These are phyloP conservation scores for Porites evermanni DNA, from an alignment of 92 coral and sea anemone genomes.

Conservation along the genomic window DNA sequence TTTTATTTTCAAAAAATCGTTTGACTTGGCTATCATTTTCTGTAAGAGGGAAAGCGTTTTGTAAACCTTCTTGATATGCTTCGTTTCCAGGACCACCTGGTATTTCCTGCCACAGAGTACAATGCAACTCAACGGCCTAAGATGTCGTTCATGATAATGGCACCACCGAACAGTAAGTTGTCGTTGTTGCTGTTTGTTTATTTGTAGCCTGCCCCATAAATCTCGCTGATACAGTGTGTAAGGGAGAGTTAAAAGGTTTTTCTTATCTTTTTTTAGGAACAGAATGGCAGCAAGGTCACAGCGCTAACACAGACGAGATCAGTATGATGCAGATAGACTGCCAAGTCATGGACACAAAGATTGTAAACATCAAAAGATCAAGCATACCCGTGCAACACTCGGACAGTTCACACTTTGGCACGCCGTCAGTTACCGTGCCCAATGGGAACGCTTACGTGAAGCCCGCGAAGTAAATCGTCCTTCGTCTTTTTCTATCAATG, in stretches of 20 bases:
- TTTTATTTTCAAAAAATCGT: too few relatives aligned
- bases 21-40: too few relatives aligned
- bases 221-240: background rate
- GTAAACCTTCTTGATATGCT: background rate
- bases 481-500: background rate
- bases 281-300: conserved; percentile 62
- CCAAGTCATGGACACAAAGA: conserved; percentile 89
- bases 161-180: conserved; percentile 90
- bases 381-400: conserved; percentile 84
- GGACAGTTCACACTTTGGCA: conserved; percentile 66
- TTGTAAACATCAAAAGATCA: conserved; percentile 86
- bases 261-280: conserved; percentile 40
- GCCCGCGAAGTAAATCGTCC: conserved; percentile 28
- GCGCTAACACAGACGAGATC: conserved; percentile 66
- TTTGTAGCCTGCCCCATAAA: background rate
- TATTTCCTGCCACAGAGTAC: conserved; percentile 89
- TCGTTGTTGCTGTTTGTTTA: too few relatives aligned
- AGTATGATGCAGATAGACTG: conserved; percentile 98
- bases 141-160: conserved; percentile 95
- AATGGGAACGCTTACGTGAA: conserved; percentile 31
- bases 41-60: too few relatives aligned
- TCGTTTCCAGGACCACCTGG: conserved; percentile 78
- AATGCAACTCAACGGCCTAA: conserved; percentile 90
- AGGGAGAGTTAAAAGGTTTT: background rate
- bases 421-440: conserved; percentile 50